phyloP scores from a whole-genome alignment of 2,797 vertebrate species.

The Knipowitschia caucasica region DNA sequence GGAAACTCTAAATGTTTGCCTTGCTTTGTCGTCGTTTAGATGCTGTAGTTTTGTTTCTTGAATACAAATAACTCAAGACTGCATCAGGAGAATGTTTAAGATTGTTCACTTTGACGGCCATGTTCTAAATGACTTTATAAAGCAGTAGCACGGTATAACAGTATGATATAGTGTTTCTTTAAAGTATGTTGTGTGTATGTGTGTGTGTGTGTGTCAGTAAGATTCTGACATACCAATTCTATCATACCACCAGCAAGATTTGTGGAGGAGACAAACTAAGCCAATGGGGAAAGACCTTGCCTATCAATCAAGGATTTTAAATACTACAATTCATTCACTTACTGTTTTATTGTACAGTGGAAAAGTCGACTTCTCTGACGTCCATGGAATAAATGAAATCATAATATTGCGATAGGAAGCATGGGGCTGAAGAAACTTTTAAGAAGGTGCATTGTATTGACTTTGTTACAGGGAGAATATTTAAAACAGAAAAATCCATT shows the following conservation, averaged over 20 bases:
- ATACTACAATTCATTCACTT: too few relatives aligned
- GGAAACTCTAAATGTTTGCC: constrained; percentile 40
- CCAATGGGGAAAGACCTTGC: too few relatives aligned
- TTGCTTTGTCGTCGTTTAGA: constrained; percentile 44
- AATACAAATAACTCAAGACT: constrained; percentile 56
- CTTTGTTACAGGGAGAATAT: constrained; percentile 35
- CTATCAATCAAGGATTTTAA: too few relatives aligned
- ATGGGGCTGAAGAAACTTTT: not conserved
- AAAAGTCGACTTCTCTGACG: too few relatives aligned
- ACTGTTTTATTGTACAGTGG: too few relatives aligned
- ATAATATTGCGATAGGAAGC: too few relatives aligned
- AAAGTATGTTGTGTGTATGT: too few relatives aligned
- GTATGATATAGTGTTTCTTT: not conserved
- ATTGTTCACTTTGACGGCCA: constrained; percentile 67
- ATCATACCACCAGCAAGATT: too few relatives aligned
- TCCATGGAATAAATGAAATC: too few relatives aligned
- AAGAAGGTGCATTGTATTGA: constrained; percentile 16
- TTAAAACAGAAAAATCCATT: not conserved
- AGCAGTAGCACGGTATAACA: constrained; percentile 7
- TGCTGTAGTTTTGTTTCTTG: constrained; percentile 28
- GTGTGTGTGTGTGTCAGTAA: too few relatives aligned
- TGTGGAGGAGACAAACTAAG: too few relatives aligned
- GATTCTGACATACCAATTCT: too few relatives aligned
- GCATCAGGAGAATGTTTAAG: constrained; percentile 33
- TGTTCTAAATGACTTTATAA: constrained; percentile 71